These are phyloP conservation scores for Agrochola macilenta DNA, from an alignment of 2,888 invertebrate species.

Conservation along the genomic window DNA sequence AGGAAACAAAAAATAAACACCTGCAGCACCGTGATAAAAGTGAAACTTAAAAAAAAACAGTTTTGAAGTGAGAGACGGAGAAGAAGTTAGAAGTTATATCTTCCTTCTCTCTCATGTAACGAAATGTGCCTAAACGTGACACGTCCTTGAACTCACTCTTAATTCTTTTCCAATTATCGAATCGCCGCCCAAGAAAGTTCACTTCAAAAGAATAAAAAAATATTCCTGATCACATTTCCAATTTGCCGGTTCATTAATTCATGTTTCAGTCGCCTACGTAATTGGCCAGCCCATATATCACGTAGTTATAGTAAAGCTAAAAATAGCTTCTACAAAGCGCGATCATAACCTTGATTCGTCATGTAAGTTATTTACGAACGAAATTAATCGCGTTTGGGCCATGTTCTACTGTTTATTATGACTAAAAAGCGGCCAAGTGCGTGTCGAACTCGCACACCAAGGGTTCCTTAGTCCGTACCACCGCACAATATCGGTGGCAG, in stretches of 20 bases:
- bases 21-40: not conserved
- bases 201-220: no score
- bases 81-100: not conserved
- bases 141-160: not conserved
- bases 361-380: conserved; percentile 31
- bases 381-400: conserved; percentile 16
- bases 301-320: conserved; percentile 58
- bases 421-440: not conserved
- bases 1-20: not conserved
- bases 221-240: conserved; percentile 3
- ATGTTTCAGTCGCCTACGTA: conserved; percentile 17
- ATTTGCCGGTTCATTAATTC: conserved; percentile 2
- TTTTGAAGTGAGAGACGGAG: not conserved
- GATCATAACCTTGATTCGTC: conserved; percentile 54
- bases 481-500: no score
- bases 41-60: not conserved
- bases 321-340: conserved; percentile 59
- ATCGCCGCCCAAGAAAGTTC: not conserved
- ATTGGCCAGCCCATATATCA: conserved; percentile 39
- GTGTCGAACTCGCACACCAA: not conserved
- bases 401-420: conserved; percentile 27
- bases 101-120: not conserved
- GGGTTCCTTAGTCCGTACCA: no score
- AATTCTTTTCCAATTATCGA: not conserved
- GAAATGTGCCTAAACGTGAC: conserved; percentile 6